Conservation (phyloP, 2,888 invertebrate genomes). For the Carterocephalus palaemon region DNA sequence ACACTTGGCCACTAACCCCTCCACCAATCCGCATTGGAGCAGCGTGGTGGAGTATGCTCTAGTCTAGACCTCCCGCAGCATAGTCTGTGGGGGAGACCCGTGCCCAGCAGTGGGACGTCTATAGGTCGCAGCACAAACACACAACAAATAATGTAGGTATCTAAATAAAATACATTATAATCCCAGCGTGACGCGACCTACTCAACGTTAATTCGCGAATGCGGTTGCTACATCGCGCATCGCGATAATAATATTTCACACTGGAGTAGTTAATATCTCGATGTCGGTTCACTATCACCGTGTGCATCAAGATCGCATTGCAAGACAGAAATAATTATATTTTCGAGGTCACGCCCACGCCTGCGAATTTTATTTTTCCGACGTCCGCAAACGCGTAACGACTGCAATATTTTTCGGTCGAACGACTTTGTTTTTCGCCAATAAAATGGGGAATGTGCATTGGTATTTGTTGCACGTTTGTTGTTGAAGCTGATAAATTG, state of each 20-base stretch:
- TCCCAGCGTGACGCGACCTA: too few relatives aligned
- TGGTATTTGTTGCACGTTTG: not conserved
- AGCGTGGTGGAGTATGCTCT: too few relatives aligned
- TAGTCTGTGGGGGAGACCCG: too few relatives aligned
- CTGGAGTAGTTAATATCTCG: conserved; percentile 24
- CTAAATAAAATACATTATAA: too few relatives aligned
- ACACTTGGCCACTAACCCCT: too few relatives aligned
- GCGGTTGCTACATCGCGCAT: not conserved
- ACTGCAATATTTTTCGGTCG: conserved; percentile 38
- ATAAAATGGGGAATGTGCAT: not conserved
- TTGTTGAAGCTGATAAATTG: conserved; percentile 3
- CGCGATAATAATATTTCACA: conserved; percentile 15
- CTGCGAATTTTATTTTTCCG: conserved; percentile 51
- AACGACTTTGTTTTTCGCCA: conserved; percentile 39
- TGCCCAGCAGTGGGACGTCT: too few relatives aligned
- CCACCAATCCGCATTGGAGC: too few relatives aligned
- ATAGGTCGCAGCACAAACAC: too few relatives aligned
- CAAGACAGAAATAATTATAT: conserved; percentile 64
- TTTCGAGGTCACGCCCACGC: conserved; percentile 64
- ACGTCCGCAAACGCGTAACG: conserved; percentile 41
- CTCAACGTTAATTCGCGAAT: too few relatives aligned
- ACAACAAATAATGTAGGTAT: too few relatives aligned
- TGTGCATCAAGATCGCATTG: conserved; percentile 34
- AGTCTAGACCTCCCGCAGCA: too few relatives aligned
- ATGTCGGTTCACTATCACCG: conserved; percentile 19